Evolutionary conservation across 2,888 invertebrate species (phyloP), one percentile per base, ranked within the genome.

Genomic region (Lampropteryx suffumata): DNA sequence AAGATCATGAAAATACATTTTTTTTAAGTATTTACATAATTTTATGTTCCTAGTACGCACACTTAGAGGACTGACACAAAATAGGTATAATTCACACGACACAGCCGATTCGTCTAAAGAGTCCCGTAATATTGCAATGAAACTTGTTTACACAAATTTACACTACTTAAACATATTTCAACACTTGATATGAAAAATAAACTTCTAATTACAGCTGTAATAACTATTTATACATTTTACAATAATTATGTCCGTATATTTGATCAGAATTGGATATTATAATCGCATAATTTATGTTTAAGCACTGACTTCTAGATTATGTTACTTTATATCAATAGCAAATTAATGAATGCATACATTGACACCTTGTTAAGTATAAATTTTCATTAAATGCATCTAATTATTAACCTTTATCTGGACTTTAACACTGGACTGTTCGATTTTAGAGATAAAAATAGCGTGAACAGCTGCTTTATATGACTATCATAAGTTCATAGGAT

Each of bases 161-260:
- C 83, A 84, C 89, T 89, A 90, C 84, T 78, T 87, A 87, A 76
- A 86, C 79, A 82, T 87, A 86, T 84, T 76, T 85, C 78, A 89
- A 90, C 89, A 90, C 85, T 82, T 85, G 85, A 88, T 90, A 90
- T 89, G 88, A 90, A 90, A 90, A 90, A 89, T 90, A 90, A 90
- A 89, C 86, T 79, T 84, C 89, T 90, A 89, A 89, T 85, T 90
- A 89, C 86, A 84, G 88, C 83, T 84, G 90, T 88, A 88, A 87
- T 89, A 90, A 88, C 87, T 90, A 90, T 89, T 88, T 90, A 86
- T 89, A 89, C 87, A 89, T 88, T 89, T 84, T 85, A 87, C 73
- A 83, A 79, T 45, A 48, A 44, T 17, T 82, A 81, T 79, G 79
- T 80, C 73, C 77, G 72, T 76, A 75, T 78, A 78, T 75, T 78